Evolutionary conservation across 2,888 invertebrate species (phyloP).

Genomic region (Dynastes maya): DNA sequence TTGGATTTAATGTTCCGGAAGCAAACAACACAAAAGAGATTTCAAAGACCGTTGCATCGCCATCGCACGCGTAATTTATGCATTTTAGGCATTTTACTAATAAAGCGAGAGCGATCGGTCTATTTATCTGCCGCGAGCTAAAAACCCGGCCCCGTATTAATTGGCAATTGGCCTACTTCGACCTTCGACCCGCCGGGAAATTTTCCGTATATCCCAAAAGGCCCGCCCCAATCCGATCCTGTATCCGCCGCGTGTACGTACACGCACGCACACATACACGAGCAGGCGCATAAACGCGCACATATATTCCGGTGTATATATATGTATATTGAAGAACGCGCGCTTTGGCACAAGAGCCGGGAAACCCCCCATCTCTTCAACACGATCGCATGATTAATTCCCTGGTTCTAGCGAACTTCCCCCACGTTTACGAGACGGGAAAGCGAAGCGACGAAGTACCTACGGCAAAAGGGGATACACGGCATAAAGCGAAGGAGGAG

Average conservation of each 20-base stretch:
- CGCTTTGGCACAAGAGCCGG: slow-evolving; percentile 47
- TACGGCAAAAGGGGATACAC: slow-evolving; percentile 48
- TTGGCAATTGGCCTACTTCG: slow-evolving; percentile 46
- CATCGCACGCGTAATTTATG: slow-evolving; percentile 39
- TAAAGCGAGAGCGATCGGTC: slow-evolving; percentile 37
- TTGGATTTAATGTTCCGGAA: not conserved
- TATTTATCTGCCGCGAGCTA: slow-evolving; percentile 39
- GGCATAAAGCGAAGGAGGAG: slow-evolving; percentile 61
- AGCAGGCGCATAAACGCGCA: slow-evolving; percentile 40
- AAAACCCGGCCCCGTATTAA: slow-evolving; percentile 41
- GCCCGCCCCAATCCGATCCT: slow-evolving; percentile 48
- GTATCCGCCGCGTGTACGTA: slow-evolving; percentile 31
- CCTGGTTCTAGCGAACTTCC: slow-evolving; percentile 57
- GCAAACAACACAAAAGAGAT: not conserved
- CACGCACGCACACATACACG: slow-evolving; percentile 22
- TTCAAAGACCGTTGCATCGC: slow-evolving; percentile 22
- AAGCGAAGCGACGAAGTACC: slow-evolving; percentile 61
- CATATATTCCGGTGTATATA: slow-evolving; percentile 35
- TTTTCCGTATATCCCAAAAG: slow-evolving; percentile 46
- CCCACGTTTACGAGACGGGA: slow-evolving; percentile 57
- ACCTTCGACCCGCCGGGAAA: slow-evolving; percentile 45
- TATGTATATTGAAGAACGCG: slow-evolving; percentile 44
- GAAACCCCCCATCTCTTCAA: slow-evolving; percentile 59
- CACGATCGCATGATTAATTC: slow-evolving; percentile 61
- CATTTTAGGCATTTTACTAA: slow-evolving; percentile 36